Base-by-base conservation (phyloP, 2,797 vertebrate genomes). In the Echeneis naucrates region DNA sequence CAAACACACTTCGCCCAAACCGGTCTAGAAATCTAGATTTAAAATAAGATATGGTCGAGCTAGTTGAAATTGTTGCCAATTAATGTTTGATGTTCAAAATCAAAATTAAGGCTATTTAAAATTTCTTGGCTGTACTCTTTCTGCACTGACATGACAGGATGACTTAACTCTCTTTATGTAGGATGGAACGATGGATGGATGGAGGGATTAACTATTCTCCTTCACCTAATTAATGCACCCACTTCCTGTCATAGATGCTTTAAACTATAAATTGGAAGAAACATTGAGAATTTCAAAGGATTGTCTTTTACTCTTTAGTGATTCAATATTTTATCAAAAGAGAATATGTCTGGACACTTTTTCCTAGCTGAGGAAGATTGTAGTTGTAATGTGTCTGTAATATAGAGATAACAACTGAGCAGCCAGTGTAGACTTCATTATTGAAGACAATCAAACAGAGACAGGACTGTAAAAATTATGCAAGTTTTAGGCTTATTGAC, bases 361-460 rank as follows among this genome's bases (percentile, higher is more conserved):
- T 60, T 57, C 48, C 2, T 19, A 4, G 40, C 53, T 50, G 54
- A 62, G 44, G 58, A 74, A 65, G 38, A 37, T 21, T 42, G 32
- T 12, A n/a, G 47, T 52, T 74, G 45, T 83, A 52, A 55, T 23
- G 60, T 71, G 65, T 78, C 65, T 75, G 68, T 68, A 60, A 57
- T 59, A 57, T 14, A 69, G 33, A 56, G 24, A 77, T 77, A 82
- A 83, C 74, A 79, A 77, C 82, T 62, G 66, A 81, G 62, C 21
- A 72, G 59, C 75, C 72, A 42, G 57, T n/a, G 56, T 42, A 61
- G 73, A 70, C 65, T 82, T 72, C 72, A 79, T 83, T 83, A 82
- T 65, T 77, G 59, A 80, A 80, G 27, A 77, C 68, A 83, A 77
- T 79, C 80, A 82, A 79, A 80, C 38, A 55, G 23, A 83, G 66